phyloP scores from a whole-genome alignment of 2,888 invertebrate genomes.

The Euclidia mi region DNA sequence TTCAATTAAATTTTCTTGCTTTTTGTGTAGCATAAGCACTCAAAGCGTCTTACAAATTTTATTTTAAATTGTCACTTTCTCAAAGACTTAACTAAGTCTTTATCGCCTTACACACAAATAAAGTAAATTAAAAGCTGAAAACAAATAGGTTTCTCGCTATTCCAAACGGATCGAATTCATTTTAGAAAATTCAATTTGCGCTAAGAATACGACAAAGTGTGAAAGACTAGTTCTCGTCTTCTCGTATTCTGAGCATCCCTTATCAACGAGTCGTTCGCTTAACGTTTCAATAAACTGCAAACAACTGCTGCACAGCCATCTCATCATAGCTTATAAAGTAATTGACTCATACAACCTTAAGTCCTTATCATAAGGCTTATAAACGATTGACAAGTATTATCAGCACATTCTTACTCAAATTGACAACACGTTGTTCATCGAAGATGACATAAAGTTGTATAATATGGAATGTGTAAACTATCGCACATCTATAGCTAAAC shows the following conservation, averaged over 20 bases:
- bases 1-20: no score
- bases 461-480: conserved; percentile 14
- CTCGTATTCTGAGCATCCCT: conserved; percentile 39
- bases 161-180: conserved; percentile 12
- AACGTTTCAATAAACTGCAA: conserved; percentile 58
- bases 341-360: conserved; percentile 44
- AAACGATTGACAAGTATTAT: conserved; percentile 16
- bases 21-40: no score
- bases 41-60: no score
- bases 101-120: no score
- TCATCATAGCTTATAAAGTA: conserved; percentile 52
- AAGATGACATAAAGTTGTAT: conserved; percentile 1
- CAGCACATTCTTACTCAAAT: conserved; percentile 9
- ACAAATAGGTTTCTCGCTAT: conserved; percentile 5
- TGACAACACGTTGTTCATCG: conserved; percentile 6
- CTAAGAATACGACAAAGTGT: conserved; percentile 21
- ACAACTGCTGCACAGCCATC: conserved; percentile 55
- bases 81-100: no score
- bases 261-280: conserved; percentile 46
- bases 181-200: conserved; percentile 23
- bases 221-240: conserved; percentile 24
- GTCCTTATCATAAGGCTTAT: conserved; percentile 25
- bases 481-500: conserved; percentile 16
- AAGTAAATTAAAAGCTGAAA: conserved; percentile 5
- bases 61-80: no score